Conservation (phyloP, 2,888 invertebrate species). For the Tenthredo scrophulariae region DNA sequence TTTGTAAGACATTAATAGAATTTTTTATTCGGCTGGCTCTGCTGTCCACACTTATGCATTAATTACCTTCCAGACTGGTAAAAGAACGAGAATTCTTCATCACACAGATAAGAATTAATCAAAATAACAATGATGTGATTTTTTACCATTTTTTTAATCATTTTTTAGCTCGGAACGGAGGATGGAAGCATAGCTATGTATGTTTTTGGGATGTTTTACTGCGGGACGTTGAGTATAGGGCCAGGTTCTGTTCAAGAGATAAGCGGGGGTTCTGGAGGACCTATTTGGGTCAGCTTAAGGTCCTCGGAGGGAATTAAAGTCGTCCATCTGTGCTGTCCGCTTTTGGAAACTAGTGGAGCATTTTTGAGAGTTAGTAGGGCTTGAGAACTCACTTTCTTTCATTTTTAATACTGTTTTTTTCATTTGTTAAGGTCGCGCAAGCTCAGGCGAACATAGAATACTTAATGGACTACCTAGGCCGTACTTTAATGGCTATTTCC, state of each 20-base stretch:
- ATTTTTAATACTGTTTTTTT: constrained; percentile 58
- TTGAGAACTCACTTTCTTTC: not conserved
- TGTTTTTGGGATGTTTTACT: constrained; percentile 92
- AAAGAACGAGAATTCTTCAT: not conserved
- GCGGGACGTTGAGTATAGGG: constrained; percentile 82
- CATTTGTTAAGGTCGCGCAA: constrained; percentile 69
- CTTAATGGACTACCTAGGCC: constrained; percentile 85
- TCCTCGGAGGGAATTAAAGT: constrained; percentile 66
- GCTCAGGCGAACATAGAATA: constrained; percentile 77
- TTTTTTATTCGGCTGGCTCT: not conserved
- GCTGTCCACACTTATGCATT: not conserved
- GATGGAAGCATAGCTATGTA: constrained; percentile 84
- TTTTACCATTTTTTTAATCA: constrained; percentile 62
- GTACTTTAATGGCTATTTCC: constrained; percentile 89
- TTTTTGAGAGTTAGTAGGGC: constrained; percentile 70
- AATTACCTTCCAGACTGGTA: not conserved
- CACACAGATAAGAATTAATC: not conserved
- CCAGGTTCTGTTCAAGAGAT: constrained; percentile 71
- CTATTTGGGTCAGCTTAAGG: constrained; percentile 73
- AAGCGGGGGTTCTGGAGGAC: constrained; percentile 71
- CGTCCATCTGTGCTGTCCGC: constrained; percentile 70
- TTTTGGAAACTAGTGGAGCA: constrained; percentile 72
- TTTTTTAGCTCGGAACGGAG: constrained; percentile 89
- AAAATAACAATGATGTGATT: not conserved
- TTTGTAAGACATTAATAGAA: constrained; percentile 69